Percentiles rank a stretch among this genome's conserved stretches.
phyloP scores from a whole-genome alignment of 2,113 vertebrate genomes.

The Carollia perspicillata region DNA sequence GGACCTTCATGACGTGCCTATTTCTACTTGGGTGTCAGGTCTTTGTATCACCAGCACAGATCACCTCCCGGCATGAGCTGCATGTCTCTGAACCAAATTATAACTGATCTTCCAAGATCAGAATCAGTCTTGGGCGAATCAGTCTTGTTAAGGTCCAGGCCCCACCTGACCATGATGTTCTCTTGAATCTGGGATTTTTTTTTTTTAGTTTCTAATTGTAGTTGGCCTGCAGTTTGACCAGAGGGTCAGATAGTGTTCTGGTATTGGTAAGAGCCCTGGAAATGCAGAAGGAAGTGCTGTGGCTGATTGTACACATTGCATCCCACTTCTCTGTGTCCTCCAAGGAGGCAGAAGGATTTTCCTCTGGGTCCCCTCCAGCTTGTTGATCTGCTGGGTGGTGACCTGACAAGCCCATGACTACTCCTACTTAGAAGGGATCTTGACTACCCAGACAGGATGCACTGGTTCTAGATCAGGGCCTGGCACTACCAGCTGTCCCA shows the following conservation, averaged over 20 bases:
- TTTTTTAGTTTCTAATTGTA: conserved; percentile 96
- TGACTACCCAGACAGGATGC: conserved; percentile 94
- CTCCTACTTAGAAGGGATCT: conserved; percentile 94
- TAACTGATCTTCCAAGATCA: conserved; percentile 81
- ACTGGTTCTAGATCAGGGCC: conserved; percentile 92
- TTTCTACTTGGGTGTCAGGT: conserved; percentile 90
- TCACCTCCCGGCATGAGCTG: conserved; percentile 94
- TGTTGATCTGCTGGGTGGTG: conserved; percentile 94
- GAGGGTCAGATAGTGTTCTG: conserved; percentile 94
- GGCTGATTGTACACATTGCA: conserved; percentile 91
- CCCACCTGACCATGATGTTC: conserved; percentile 96
- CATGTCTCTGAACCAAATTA: conserved; percentile 85
- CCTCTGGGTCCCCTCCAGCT: conserved; percentile 94
- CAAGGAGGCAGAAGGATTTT: conserved; percentile 92
- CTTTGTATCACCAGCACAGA: conserved; percentile 93
- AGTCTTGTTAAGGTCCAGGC: conserved; percentile 95
- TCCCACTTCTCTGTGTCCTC: conserved; percentile 91
- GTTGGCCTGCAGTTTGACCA: conserved; percentile 94
- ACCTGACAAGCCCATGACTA: conserved; percentile 92
- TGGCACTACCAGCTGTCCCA: conserved; percentile 97
- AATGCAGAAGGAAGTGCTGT: conserved; percentile 91
- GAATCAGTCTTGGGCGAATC: conserved; percentile 96
- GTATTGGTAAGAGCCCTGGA: conserved; percentile 94
- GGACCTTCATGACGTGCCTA: conserved; percentile 95
- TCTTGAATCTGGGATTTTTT: conserved; percentile 96